Evolutionary conservation across 2,797 vertebrate genomes (phyloP).

Genomic region (Acrossocheilus wenchowensis): DNA sequence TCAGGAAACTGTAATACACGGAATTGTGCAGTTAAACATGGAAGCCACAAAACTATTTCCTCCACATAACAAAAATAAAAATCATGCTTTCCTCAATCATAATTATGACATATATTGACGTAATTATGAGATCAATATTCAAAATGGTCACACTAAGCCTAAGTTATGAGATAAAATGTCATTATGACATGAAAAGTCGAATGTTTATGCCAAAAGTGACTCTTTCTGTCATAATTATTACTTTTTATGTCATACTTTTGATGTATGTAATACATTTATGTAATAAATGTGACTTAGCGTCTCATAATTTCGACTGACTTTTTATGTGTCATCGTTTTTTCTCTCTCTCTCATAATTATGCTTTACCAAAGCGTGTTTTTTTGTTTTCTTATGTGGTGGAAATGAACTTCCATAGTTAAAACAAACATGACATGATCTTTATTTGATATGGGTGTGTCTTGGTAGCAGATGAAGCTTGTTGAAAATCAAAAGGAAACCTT

Average conservation of each 20-base stretch:
- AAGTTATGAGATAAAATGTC: not conserved
- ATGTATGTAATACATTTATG: not conserved
- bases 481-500: slow-evolving; percentile 20
- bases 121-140: not conserved
- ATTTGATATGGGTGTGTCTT: not conserved
- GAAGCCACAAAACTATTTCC: not conserved
- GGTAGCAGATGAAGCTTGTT: not conserved
- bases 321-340: not conserved
- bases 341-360: not conserved
- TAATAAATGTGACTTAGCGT: not conserved
- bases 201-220: not conserved
- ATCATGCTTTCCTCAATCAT: not conserved
- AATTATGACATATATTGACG: not conserved
- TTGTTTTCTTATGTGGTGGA: not conserved
- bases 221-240: not conserved
- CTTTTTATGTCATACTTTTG: not conserved
- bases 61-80: not conserved
- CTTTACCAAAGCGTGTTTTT: not conserved
- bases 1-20: not conserved
- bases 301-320: not conserved
- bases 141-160: not conserved
- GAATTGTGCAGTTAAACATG: not conserved
- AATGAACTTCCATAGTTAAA: not conserved
- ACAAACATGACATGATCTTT: not conserved
- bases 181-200: not conserved